Percentiles rank a stretch among this genome's conserved stretches.
These are phyloP conservation scores for Psittacula cyanocephala DNA, from an alignment of 2,113 vertebrate genomes.

Conservation along the genomic window DNA sequence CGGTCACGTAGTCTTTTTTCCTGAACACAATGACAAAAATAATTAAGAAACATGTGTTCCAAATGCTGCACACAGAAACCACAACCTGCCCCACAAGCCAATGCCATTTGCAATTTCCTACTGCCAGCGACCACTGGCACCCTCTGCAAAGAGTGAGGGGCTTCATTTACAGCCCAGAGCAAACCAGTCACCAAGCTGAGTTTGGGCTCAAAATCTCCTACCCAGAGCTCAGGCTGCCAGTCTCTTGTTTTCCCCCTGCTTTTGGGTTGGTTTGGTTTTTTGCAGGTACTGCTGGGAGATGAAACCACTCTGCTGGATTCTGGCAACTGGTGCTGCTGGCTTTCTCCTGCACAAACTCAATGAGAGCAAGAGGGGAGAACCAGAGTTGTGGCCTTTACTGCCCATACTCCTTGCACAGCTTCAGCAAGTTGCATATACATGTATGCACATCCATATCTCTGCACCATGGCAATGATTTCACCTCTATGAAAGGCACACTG, in stretches of 20 bases:
- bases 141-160: not conserved
- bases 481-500: not conserved
- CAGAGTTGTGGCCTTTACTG: not conserved
- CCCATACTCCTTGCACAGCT: not conserved
- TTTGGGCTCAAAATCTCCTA: not conserved
- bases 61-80: not conserved
- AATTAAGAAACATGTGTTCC: fast-evolving
- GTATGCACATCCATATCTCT: not conserved
- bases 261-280: not conserved
- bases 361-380: not conserved
- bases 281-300: not conserved
- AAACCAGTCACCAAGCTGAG: not conserved
- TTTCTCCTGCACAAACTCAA: not conserved
- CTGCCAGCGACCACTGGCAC: fast-evolving
- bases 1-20: conserved; percentile 88
- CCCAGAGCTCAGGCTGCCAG: not conserved
- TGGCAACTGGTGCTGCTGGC: not conserved
- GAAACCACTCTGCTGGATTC: not conserved
- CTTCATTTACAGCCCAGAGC: not conserved
- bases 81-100: not conserved
- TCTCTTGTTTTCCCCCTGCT: not conserved
- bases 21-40: conserved; percentile 40
- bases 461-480: fast-evolving
- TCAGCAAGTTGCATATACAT: fast-evolving
- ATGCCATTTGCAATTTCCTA: not conserved